phyloP scores from a whole-genome alignment of 2,113 vertebrate genomes.

The Ibidorhyncha struthersii region DNA sequence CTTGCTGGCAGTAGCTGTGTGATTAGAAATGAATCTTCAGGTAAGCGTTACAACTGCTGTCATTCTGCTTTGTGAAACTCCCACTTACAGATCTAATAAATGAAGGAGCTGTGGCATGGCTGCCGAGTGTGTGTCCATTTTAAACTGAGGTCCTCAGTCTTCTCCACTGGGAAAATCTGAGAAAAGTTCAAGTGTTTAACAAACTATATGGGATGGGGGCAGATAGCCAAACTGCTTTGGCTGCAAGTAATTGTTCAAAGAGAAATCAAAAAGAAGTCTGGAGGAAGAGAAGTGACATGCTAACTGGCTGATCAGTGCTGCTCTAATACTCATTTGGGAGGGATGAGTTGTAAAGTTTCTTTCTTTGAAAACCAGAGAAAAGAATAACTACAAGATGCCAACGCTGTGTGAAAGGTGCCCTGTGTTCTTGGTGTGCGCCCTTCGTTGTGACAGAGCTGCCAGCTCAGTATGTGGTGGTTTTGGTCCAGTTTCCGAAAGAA shows the following conservation, averaged over 20 bases:
- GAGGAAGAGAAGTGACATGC: background rate
- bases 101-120: background rate
- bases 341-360: background rate
- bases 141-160: background rate
- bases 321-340: background rate
- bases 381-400: background rate
- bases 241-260: background rate
- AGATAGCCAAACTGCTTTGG: background rate
- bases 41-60: background rate
- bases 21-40: background rate
- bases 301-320: background rate
- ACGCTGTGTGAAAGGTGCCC: background rate
- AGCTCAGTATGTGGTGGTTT: background rate
- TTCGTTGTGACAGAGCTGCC: background rate
- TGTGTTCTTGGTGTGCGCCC: background rate
- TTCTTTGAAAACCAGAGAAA: background rate
- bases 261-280: background rate
- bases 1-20: background rate
- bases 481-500: background rate
- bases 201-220: background rate
- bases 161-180: background rate
- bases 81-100: background rate
- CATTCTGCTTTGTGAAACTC: background rate
- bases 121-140: background rate
- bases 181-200: background rate